Evolutionary conservation across 2,113 vertebrate genomes (phyloP), one percentile per base, ranked within the genome.

Genomic region (Syrmaticus mikado): DNA sequence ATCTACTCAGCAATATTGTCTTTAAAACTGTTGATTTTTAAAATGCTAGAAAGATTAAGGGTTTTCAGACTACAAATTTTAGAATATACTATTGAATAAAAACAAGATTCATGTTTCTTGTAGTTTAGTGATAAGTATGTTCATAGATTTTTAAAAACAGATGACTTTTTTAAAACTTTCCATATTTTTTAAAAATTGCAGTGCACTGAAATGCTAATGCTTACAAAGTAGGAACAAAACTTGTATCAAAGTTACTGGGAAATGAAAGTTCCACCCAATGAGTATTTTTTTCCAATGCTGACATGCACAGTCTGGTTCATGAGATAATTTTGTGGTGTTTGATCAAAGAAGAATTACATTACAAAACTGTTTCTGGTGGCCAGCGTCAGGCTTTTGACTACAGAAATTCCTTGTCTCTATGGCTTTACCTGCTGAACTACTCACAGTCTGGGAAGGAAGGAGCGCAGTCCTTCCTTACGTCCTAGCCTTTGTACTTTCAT

Each of bases 201-300:
- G 1, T 80, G 34, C 28, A 76, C 40, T 78, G 34, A 80, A 90
- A 70, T 72, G 10, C 27, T 67, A 72, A 22, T 40, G 34, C 48
- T 92, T 72, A 36, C 61, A 20, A 86, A 84, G 19, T 22, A 72
- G 78, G 74, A 85, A 65, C 30, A 82, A 80, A 80, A 52, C 10
- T 82, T 73, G 0, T 43, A 70, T 91, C 61, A 52, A 19, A 75
- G 55, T 81, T 91, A 78, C 53, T 75, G 66, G 76, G 82, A 93
- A 94, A 83, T 78, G 55, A 55, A 88, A 53, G 82, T 94, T 85
- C 57, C 61, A 81, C 87, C 68, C 91, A 72, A 2, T 92, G 61
- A 78, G 43, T 72, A 4, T 65, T 91, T 94, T 96, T 91, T 94
- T 87, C 87, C 93, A 75, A 1, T 72, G 87, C 87, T 87, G 79